phyloP scores from a whole-genome alignment of 2,888 invertebrate genomes.

The Archaeoteleia sp. region DNA sequence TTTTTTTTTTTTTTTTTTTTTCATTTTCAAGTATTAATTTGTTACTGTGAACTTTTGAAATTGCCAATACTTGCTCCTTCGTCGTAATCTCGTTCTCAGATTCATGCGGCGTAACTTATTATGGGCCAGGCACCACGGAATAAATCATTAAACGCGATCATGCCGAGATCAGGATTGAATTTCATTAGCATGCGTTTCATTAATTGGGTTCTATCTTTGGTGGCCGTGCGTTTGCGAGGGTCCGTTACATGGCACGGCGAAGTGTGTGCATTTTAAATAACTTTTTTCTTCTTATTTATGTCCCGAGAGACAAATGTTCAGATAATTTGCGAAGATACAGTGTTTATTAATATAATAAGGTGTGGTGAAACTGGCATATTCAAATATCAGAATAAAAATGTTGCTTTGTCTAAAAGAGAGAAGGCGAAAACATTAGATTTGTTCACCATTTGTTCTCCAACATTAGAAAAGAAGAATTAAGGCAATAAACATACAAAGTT shows the following conservation, averaged over 20 bases:
- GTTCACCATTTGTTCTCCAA: no score
- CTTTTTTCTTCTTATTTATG: constrained; percentile 3
- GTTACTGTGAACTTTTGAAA: constrained; percentile 47
- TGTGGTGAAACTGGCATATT: constrained; percentile 6
- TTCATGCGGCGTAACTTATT: constrained; percentile 58
- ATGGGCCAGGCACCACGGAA: constrained; percentile 53
- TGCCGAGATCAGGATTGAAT: constrained; percentile 52
- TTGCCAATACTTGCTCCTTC: constrained; percentile 46
- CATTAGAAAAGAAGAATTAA: no score
- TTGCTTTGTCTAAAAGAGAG: not conserved
- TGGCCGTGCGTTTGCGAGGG: constrained; percentile 34
- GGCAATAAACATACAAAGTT: no score
- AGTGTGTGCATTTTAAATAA: constrained; percentile 25
- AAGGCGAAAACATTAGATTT: not conserved
- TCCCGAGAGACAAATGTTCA: constrained; percentile 11
- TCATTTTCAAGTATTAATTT: constrained; percentile 43
- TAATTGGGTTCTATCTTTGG: constrained; percentile 45
- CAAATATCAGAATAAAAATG: not conserved
- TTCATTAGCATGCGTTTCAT: constrained; percentile 55
- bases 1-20: no score
- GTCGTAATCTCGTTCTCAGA: constrained; percentile 44
- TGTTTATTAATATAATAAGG: constrained; percentile 27
- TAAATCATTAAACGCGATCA: constrained; percentile 58
- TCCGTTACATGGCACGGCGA: constrained; percentile 23
- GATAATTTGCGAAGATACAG: constrained; percentile 21